Evolutionary conservation across 2,113 vertebrate genomes (phyloP), one percentile per base, ranked within the genome.

Genomic region (Blennius ocellaris): DNA sequence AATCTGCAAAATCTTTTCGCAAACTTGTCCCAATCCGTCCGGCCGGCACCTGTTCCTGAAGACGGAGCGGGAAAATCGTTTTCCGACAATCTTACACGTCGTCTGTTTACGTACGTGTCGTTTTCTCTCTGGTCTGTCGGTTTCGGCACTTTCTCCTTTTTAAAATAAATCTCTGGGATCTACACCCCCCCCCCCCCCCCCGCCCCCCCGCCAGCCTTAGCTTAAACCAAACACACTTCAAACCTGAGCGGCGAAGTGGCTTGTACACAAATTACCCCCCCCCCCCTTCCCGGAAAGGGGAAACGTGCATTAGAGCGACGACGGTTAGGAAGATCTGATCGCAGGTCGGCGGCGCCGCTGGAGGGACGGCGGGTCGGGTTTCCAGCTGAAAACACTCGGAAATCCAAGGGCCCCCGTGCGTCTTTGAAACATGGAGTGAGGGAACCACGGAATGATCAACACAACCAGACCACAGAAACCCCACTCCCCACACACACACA

Each of bases 361-460:
- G 73, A 64, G 7, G 51, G 45, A 74, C 6, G 65, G 41, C 44
- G 82, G 82, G 78, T 90, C 84, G 57, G 4, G 59, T 89, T 89
- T 89, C 80, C 70, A 69, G 38, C 62, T 79, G 76, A 82, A 80
- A 84, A 79, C 73, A 76, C 45, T 67, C 58, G 56, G 77, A 87
- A 86, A 89, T 85, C 81, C 71, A 73, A 78, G 74, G 74, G 67
- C 73, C 75, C 80, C 71, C 61, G 68, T 72, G 81, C 69, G 71
- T 67, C 81, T 83, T 85, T 86, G 80, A 84, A 86, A 87, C 83
- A 88, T 53, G 58, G 68, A 77, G 83, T 86, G 82, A 60, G 47
- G 53, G 77, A 86, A 89, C 91, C 84, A 82, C 89, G 87, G 78
- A 73, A 86, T 70, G 82, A 79, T 90, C 87, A 84, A 86, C 84